Evolutionary conservation across 2,113 vertebrate species (phyloP), one percentile per base, ranked within the genome.

Genomic region (Saccopteryx bilineata): DNA sequence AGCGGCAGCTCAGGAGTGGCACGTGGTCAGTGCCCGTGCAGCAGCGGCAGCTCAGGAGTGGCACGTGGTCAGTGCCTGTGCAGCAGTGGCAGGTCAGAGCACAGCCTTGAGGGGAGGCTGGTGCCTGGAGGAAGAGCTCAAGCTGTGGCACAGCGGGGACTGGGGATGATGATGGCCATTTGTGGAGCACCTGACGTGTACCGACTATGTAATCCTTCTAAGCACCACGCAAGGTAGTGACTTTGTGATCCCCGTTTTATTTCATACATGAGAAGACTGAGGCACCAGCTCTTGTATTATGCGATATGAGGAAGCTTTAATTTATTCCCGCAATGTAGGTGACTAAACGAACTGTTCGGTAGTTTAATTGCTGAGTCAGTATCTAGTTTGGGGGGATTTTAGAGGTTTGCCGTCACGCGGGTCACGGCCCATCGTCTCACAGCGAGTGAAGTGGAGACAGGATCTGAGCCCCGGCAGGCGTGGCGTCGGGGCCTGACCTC

Each of bases 351-450:
- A 71, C 63, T 33, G 28, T 87, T 90, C 82, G 96, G 90, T 96
- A 80, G 93, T 94, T 48, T 97, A 93, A 90, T 26, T 89, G 95
- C 80, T 81, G 84, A 97, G 91, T 68, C 78, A 97, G 93, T 78
- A 81, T 60, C 9, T 93, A 14, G n/a, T 86, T 72, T 95, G 94
- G 76, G 72, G 93, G 95, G 97, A 94, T 60, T 83, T 95, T 24
- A 39, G 91, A 93, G 52, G 74, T 90, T 75, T 63, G 9, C 90
- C 93, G 21, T 6, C 66, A 39, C 58, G 78, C 66, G 81, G 94
- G 66, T 74, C 56, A 74, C 6, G 48, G 79, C 21, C 26, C 2
- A 2, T 7, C 1, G 46, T 12, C 52, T 46, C 31, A 33, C 28
- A 21, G 26, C 52, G 52, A 31, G 39, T 0, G 18, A 24, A 13